Percentiles rank a stretch among this genome's conserved stretches.
phyloP scores from a whole-genome alignment of 2,113 vertebrate species.

The Ictidomys tridecemlineatus region DNA sequence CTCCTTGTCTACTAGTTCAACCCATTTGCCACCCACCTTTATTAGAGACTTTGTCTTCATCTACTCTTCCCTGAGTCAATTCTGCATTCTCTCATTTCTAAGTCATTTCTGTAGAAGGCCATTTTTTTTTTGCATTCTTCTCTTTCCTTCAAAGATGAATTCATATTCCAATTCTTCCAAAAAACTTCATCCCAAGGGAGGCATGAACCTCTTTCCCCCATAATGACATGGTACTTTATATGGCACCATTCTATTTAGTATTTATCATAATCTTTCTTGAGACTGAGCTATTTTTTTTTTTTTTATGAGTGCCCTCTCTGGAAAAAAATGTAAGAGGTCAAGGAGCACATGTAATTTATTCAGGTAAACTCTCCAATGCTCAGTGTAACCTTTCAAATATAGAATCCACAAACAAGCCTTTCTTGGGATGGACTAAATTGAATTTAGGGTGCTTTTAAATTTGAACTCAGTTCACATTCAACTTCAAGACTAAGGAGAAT shows the following conservation, averaged over 20 bases:
- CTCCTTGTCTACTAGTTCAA: no score
- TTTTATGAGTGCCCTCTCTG: neutral
- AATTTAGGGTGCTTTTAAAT: constrained; percentile 17
- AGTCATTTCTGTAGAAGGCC: neutral
- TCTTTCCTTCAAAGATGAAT: neutral
- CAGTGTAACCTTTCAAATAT: neutral
- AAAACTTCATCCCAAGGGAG: neutral
- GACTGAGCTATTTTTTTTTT: neutral
- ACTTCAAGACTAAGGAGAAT: neutral
- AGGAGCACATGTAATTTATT: neutral
- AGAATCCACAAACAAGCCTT: neutral
- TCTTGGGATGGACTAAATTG: neutral
- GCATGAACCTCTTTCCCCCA: neutral
- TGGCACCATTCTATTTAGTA: neutral
- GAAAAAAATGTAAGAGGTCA: neutral
- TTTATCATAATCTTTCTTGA: constrained; percentile 9
- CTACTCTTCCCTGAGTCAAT: neutral
- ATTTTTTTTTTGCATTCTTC: neutral
- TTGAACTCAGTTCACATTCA: neutral
- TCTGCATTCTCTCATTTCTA: neutral
- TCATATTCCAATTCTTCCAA: neutral
- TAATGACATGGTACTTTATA: neutral
- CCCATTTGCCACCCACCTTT: neutral
- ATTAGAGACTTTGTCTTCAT: neutral
- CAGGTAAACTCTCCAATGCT: neutral